phyloP scores from a whole-genome alignment of 2,888 invertebrate species.

The Diloba caeruleocephala region DNA sequence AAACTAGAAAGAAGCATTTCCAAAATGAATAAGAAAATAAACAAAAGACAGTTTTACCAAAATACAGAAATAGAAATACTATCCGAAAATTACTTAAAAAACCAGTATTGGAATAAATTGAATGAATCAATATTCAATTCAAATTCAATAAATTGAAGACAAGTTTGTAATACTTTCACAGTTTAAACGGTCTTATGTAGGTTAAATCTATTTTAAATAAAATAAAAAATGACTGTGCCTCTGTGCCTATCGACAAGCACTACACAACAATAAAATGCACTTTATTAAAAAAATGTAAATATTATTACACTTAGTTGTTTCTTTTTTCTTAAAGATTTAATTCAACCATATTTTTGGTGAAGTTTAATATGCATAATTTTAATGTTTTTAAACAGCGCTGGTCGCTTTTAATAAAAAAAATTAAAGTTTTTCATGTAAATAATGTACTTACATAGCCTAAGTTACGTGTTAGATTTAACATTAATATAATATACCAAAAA shows the following conservation, averaged over 20 bases:
- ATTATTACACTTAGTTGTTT: conserved; percentile 37
- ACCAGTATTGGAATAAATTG: too few relatives aligned
- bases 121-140: too few relatives aligned
- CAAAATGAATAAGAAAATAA: too few relatives aligned
- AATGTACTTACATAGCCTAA: conserved; percentile 65
- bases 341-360: conserved; percentile 38
- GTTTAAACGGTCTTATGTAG: conserved; percentile 53
- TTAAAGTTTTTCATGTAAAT: conserved; percentile 60
- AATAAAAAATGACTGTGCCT: conserved; percentile 81
- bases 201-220: conserved; percentile 62
- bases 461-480: conserved; percentile 55
- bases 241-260: conserved; percentile 85
- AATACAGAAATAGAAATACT: too few relatives aligned
- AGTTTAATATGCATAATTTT: conserved; percentile 46
- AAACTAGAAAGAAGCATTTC: conserved; percentile 12
- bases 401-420: conserved; percentile 67
- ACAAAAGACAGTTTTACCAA: too few relatives aligned
- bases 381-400: conserved; percentile 68
- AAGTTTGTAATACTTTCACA: conserved; percentile 41
- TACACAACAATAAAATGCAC: conserved; percentile 75
- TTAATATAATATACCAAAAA: conserved; percentile 69
- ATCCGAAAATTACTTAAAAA: too few relatives aligned
- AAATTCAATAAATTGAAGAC: neutral
- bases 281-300: conserved; percentile 56
- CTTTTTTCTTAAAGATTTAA: conserved; percentile 43